Percentiles rank a stretch among this genome's conserved stretches.
phyloP scores from a whole-genome alignment of 2,113 vertebrate species.

The Pteruthius melanotis region DNA sequence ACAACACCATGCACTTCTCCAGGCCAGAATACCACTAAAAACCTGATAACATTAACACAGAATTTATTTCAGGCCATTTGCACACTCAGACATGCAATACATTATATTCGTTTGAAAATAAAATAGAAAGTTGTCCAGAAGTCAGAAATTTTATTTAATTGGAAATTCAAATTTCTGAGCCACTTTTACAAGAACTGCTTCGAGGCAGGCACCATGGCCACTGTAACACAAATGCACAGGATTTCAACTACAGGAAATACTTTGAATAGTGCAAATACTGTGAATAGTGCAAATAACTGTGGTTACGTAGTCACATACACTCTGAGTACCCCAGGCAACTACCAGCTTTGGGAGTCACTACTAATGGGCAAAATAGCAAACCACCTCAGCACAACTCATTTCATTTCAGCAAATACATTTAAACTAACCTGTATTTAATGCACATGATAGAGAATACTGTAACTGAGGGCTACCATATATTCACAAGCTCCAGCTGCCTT shows the following conservation, averaged over 20 bases:
- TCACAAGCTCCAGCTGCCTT: not conserved
- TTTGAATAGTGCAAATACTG: not conserved
- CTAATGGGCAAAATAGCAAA: not conserved
- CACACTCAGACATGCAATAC: not conserved
- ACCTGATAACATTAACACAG: not conserved
- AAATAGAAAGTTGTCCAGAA: not conserved
- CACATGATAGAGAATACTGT: not conserved
- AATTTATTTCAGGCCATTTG: not conserved
- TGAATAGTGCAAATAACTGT: not conserved
- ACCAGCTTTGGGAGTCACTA: not conserved
- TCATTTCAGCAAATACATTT: not conserved
- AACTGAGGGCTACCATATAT: not conserved
- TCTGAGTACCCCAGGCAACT: not conserved
- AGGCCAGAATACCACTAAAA: not conserved
- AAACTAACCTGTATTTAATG: not conserved
- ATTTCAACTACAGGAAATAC: not conserved
- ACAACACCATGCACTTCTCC: not conserved
- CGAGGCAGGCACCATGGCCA: not conserved
- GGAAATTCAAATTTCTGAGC: not conserved
- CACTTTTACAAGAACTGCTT: not conserved
- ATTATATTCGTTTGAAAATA: not conserved
- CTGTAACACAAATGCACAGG: not conserved
- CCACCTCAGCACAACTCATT: not conserved
- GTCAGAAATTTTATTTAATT: not conserved
- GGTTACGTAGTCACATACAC: not conserved